Evolutionary conservation across 2,888 invertebrate genomes (phyloP).

Genomic region (Cremastinae sp.): DNA sequence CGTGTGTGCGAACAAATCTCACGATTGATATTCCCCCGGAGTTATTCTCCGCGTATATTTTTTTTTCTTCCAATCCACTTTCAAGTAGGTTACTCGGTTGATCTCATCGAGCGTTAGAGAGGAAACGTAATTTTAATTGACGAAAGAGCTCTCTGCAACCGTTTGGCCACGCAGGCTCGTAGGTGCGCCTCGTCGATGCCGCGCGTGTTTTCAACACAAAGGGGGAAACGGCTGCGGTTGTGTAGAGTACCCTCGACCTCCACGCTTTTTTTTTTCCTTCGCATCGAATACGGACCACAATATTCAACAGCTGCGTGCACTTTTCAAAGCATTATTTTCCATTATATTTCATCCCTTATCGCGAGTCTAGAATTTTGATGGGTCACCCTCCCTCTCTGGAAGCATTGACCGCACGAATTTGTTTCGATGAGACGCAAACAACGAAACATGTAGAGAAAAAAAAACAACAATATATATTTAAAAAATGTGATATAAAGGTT

Average conservation of each 20-base stretch:
- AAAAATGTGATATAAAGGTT: too few species aligned
- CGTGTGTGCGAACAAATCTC: not conserved
- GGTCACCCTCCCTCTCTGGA: too few species aligned
- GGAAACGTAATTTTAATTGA: slow-evolving; percentile 46
- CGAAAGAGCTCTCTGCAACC: slow-evolving; percentile 14
- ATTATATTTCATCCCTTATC: not conserved
- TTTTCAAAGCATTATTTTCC: slow-evolving; percentile 4
- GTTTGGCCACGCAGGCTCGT: not conserved
- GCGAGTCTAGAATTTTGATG: not conserved
- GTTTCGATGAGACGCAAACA: too few species aligned
- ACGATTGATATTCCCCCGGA: slow-evolving; percentile 18
- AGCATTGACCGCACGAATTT: not conserved
- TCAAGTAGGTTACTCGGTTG: slow-evolving; percentile 47
- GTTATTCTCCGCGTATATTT: not conserved
- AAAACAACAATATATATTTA: too few species aligned
- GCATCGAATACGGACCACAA: slow-evolving; percentile 12
- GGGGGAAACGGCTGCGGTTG: slow-evolving; percentile 16
- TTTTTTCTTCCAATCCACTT: slow-evolving; percentile 31
- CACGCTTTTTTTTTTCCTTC: slow-evolving; percentile 22
- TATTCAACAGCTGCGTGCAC: slow-evolving; percentile 24
- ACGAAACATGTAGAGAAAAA: too few species aligned
- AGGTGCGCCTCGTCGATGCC: slow-evolving; percentile 9
- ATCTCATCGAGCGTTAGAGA: slow-evolving; percentile 27
- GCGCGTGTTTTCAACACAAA: slow-evolving; percentile 24
- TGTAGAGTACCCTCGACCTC: slow-evolving; percentile 17